Conservation (phyloP, 2,888 invertebrate species). For the Sympetrum striolatum region DNA sequence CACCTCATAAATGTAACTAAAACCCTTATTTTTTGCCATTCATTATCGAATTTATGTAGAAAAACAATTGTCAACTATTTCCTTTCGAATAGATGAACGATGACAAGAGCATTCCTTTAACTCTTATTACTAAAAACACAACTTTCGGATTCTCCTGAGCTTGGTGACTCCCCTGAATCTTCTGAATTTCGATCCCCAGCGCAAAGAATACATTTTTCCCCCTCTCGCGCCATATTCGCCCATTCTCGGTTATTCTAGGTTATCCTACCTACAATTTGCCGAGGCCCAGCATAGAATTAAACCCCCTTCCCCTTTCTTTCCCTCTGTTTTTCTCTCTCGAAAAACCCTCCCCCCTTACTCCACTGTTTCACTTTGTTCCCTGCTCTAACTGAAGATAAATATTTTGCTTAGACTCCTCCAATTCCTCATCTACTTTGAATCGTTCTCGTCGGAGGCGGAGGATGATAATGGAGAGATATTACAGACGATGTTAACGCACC, state of each 20-base stretch:
- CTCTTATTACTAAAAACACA: too few relatives aligned
- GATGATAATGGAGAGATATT: too few relatives aligned
- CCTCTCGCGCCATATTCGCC: neutral
- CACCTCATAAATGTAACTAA: too few relatives aligned
- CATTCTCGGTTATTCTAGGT: neutral
- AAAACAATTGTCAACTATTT: neutral
- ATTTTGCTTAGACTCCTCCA: conserved; percentile 14
- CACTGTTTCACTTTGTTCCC: conserved; percentile 38
- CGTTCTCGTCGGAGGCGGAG: neutral
- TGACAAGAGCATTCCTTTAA: too few relatives aligned
- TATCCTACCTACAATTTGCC: conserved; percentile 37
- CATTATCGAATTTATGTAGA: neutral
- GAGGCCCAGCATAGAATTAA: conserved; percentile 13
- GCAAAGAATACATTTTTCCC: neutral
- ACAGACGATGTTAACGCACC: neutral
- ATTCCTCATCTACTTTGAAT: neutral
- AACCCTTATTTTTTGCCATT: too few relatives aligned
- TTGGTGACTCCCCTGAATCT: too few relatives aligned
- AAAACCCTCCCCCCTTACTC: neutral
- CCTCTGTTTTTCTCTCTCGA: neutral
- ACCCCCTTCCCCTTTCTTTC: neutral
- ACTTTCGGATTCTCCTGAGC: too few relatives aligned
- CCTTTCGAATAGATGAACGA: too few relatives aligned
- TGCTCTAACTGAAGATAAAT: conserved; percentile 34
- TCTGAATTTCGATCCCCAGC: too few relatives aligned